phyloP scores from a whole-genome alignment of 2,888 invertebrate species.

The Rotaria magnacalcarata region DNA sequence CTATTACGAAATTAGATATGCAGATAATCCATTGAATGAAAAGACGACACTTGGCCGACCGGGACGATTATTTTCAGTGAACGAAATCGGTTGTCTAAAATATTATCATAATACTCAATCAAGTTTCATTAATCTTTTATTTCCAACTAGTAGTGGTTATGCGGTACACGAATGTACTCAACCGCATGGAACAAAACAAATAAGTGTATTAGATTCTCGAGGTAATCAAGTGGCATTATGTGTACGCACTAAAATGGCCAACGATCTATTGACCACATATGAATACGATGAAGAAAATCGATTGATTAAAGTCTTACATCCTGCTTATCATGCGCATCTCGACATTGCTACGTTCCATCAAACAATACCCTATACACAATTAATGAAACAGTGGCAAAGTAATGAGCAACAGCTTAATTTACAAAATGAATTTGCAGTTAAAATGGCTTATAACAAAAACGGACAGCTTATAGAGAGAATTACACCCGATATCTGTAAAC shows the following conservation, averaged over 20 bases:
- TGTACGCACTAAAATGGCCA: not conserved
- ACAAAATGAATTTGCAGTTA: not conserved
- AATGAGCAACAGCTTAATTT: not conserved
- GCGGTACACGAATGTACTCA: not conserved
- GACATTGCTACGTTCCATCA: not conserved
- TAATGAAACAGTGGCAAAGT: not conserved
- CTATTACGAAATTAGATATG: constrained; percentile 20
- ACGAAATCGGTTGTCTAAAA: not conserved
- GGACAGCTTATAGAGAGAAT: constrained; percentile 12
- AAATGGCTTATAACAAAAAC: not conserved
- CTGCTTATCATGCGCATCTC: constrained; percentile 25
- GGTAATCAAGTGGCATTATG: constrained; percentile 37
- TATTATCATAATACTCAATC: not conserved
- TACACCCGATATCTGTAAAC: constrained; percentile 2
- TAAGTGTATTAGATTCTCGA: constrained; percentile 24
- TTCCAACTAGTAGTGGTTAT: constrained; percentile 35
- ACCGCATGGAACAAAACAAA: constrained; percentile 20
- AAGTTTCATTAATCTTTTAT: constrained; percentile 8
- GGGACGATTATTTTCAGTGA: not conserved
- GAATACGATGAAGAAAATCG: constrained; percentile 36
- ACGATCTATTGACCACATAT: constrained; percentile 38
- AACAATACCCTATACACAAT: not conserved
- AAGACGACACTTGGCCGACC: not conserved
- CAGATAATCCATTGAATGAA: constrained; percentile 39
- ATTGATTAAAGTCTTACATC: constrained; percentile 27